Evolutionary conservation across 2,888 invertebrate genomes (phyloP), one percentile per base, ranked within the genome.

Genomic region (Chrysolina haemoptera): DNA sequence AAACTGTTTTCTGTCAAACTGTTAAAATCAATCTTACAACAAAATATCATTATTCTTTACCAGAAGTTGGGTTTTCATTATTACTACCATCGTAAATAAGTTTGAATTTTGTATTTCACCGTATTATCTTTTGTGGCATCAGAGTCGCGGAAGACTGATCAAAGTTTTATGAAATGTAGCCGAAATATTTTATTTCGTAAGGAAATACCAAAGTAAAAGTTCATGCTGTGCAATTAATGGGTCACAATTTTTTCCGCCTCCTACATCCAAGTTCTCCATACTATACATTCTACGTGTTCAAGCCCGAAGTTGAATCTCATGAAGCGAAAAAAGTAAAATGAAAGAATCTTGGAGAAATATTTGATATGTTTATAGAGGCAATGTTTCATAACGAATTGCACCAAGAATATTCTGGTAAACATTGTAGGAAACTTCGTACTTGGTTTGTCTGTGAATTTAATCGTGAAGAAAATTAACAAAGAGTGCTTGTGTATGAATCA

Each of bases 181-280:
- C n/a, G 12, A 8, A 35, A 59, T 14, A 27, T 59, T 27, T 14
- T 59, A 35, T 59, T 59, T 22, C 22, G 59, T 59, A 16, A 27
- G 10, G n/a, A 35, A 27, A 59, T 59, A 27, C 35, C 14, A n/a
- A 59, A 27, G 35, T 59, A 59, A n/a, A 27, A 59, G 59, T 59
- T 59, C 59, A 59, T 59, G 59, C 59, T 59, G 59, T 59, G 59
- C 16, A 59, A 22, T 59, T 59, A 59, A 59, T 35, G 59, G 35
- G 59, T n/a, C 59, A 59, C 12, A 9, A 59, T 59, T 59, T 59
- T 59, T 59, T 59, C 53, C 59, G 59, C 59, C 12, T 59, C 8
- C 59, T 35, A 27, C 59, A 35, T 14, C 27, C 59, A 27, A 59
- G 59, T 59, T 59, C 10, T 35, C 35, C 27, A 14, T 50, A 16